phyloP scores from a whole-genome alignment of 2,888 invertebrate species.

The Lepidochrysops patricia region DNA sequence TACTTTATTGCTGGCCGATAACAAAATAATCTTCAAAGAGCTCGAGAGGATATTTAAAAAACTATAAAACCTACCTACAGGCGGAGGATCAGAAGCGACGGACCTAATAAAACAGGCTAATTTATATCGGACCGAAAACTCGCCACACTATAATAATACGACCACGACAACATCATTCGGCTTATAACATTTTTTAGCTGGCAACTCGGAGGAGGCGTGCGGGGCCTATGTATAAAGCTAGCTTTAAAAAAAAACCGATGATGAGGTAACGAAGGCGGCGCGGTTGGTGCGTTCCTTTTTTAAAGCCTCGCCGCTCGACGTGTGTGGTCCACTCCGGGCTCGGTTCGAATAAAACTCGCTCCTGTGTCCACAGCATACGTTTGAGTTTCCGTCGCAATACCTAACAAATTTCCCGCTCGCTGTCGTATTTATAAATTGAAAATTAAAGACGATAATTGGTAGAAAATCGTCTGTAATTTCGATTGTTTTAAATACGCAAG shows the following conservation, averaged over 20 bases:
- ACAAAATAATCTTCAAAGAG: constrained; percentile 61
- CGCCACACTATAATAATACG: constrained; percentile 43
- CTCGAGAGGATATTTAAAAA: constrained; percentile 59
- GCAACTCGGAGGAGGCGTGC: constrained; percentile 36
- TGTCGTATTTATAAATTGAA: constrained; percentile 41
- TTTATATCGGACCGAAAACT: constrained; percentile 45
- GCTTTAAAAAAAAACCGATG: constrained; percentile 60
- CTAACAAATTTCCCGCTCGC: constrained; percentile 27
- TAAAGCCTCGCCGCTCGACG: constrained; percentile 59
- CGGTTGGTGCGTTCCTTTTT: constrained; percentile 70
- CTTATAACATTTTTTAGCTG: constrained; percentile 41
- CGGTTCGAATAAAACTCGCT: constrained; percentile 22
- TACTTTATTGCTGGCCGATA: constrained; percentile 60
- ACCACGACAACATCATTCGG: constrained; percentile 57
- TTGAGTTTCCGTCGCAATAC: constrained; percentile 19
- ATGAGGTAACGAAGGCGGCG: constrained; percentile 73
- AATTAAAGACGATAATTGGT: constrained; percentile 44
- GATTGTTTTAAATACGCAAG: constrained; percentile 35
- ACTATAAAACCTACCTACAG: constrained; percentile 49
- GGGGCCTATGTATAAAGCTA: constrained; percentile 59
- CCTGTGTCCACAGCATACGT: constrained; percentile 22
- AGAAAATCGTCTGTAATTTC: constrained; percentile 46
- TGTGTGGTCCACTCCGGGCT: constrained; percentile 55
- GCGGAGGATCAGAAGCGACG: constrained; percentile 50
- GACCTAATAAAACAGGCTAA: constrained; percentile 53